Evolutionary conservation across 2,113 vertebrate species (phyloP), one percentile per base, ranked within the genome.

Genomic region (Anarrhichthys ocellatus): DNA sequence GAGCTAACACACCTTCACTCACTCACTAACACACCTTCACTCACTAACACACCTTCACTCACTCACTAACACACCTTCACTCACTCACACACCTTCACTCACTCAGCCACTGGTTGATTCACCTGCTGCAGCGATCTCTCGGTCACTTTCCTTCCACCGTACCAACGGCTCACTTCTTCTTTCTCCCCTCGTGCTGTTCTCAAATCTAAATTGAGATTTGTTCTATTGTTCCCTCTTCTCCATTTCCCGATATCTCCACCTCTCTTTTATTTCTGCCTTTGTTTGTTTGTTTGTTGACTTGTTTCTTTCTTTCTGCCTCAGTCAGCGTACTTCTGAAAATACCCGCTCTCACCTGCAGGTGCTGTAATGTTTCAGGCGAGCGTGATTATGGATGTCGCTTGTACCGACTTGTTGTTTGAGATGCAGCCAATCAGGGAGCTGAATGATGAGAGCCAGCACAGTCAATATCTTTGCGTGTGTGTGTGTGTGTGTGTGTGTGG

Each of bases 261-360:
- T 6, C 32, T 34, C 34, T 34, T 29, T 32, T 48, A 13, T 0
- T 5, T 50, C n/a, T 50, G 48, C 46, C 46, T 50, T 1, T 20
- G 18, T 50, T 22, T 50, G 48, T 50, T 50, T 50, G 48, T 50
- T 50, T 50, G 48, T 50, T 50, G 5, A 73, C 17, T 15, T 15
- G 38, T 54, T 72, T 40, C 44, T 27, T 50, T 65, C 73, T 71
- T 59, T 67, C 62, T 36, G 34, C 73, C 61, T 59, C 68, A 32
- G 65, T 48, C 7, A 69, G 74, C 40, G 3, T 38, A 27, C 62
- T 13, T 78, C 78, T 83, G 81, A 81, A 92, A 91, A 86, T 88
- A 87, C 59, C 78, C 22, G 18, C 75, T 52, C 59, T 74, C 62
- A 6, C 62, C 46, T 56, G 50, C 67, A 71, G 84, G 40, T 70